Conservation (phyloP, 2,888 invertebrate genomes). For the Oegoconia quadripuncta region DNA sequence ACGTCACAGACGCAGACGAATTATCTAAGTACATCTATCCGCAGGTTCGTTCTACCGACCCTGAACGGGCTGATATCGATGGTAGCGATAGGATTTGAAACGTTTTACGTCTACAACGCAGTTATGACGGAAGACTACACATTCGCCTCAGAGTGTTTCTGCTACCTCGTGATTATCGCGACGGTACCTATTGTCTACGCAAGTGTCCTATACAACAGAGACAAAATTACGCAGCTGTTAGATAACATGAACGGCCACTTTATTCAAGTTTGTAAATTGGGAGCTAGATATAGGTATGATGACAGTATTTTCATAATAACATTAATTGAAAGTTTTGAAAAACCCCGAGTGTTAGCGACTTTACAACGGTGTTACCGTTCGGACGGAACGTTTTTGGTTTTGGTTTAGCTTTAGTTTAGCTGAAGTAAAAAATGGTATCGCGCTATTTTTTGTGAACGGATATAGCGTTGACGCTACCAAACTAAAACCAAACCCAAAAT, state of each 20-base stretch:
- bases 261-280: constrained; percentile 35
- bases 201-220: constrained; percentile 31
- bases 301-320: too few species aligned
- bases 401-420: too few species aligned
- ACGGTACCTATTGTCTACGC: constrained; percentile 33
- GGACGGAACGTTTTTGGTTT: too few species aligned
- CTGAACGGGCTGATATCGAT: constrained; percentile 25
- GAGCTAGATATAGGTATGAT: constrained; percentile 43
- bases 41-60: constrained; percentile 44
- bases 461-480: too few species aligned
- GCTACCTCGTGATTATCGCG: constrained; percentile 42
- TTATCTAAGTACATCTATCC: constrained; percentile 9
- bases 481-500: too few species aligned
- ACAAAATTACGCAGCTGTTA: constrained; percentile 32
- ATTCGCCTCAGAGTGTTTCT: constrained; percentile 50
- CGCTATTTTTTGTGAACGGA: too few species aligned
- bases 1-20: too few species aligned
- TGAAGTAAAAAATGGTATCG: too few species aligned
- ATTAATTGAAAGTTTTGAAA: too few species aligned
- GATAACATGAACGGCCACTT: constrained; percentile 48
- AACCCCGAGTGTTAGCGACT: too few species aligned
- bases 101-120: constrained; percentile 35
- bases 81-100: constrained; percentile 28
- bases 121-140: constrained; percentile 36
- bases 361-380: too few species aligned